Base-by-base conservation (phyloP, 2,888 invertebrate genomes). In the Hyppa rectilinea region DNA sequence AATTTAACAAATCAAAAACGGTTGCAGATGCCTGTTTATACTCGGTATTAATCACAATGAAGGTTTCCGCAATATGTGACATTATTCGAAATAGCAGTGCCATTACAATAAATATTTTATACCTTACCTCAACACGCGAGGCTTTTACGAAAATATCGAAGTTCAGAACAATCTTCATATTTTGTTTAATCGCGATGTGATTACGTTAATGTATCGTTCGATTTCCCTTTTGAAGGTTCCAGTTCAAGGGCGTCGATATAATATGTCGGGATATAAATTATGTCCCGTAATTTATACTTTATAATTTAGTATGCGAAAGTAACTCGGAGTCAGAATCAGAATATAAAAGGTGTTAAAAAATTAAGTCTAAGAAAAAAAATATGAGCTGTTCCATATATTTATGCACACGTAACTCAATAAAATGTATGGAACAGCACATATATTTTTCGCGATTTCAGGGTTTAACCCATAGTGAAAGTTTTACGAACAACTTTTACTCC, bases 131-230 rank as follows among this genome's bases (percentile, higher is more conserved):
- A 66, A 34, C 82, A 84, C 84, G 86, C 86, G 56, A 80, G 26
- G 71, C 80, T 80, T 85, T 80, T 55, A 74, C 67, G 70, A 80
- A 84, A 80, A 84, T 85, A 84, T 75, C 86, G 77, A 67, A 78
- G 84, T 84, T 84, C 84, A 84, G 60, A 84, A 75, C 74, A 65
- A 80, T 80, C 70, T 83, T 67, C 40, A 58, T 75, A 71, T 75
- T 85, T 73, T 47, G 60, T 74, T 74, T 71, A 82, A 80, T 82
- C 56, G 64, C 29, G 40, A 52, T 36, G 64, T 78, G 80, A 82
- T 85, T 85, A 63, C 67, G 82, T 71, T 73, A 70, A 83, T 77
- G 65, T 75, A 63, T 62, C 43, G 76, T 49, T 71, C 45, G 52
- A 43, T 63, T 63, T 65, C 10, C 29, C 56, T 20, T 66, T 50